Evolutionary conservation across 2,888 invertebrate genomes (phyloP).

Genomic region (Panzeria rudis): DNA sequence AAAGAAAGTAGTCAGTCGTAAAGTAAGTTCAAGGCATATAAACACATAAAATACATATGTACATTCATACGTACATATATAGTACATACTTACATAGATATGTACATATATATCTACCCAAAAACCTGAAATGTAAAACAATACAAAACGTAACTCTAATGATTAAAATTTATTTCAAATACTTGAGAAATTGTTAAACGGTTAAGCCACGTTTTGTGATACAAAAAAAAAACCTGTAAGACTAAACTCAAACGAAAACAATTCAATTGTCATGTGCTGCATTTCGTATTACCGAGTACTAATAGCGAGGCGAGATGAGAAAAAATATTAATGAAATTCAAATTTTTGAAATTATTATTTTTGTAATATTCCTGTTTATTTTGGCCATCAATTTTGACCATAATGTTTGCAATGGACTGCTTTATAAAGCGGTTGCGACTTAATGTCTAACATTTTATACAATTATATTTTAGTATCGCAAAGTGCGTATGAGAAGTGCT

Average conservation of each 20-base stretch:
- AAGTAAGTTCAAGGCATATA: not conserved
- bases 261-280: constrained; percentile 22
- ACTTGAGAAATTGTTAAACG: constrained; percentile 4
- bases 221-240: not conserved
- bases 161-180: constrained; percentile 10
- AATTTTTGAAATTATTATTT: constrained; percentile 3
- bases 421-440: not conserved
- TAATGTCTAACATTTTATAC: not conserved
- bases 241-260: not conserved
- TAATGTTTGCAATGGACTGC: not conserved
- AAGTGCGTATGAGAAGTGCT: not conserved
- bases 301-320: not conserved
- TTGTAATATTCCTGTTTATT: not conserved
- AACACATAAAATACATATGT: not conserved
- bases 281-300: not conserved
- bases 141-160: not conserved
- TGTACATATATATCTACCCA: not conserved
- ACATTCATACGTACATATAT: not conserved
- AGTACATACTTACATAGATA: not conserved
- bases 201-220: not conserved
- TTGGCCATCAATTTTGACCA: not conserved
- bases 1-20: constrained; percentile 35
- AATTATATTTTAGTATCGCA: not conserved
- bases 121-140: constrained; percentile 12
- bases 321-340: constrained; percentile 3